Percentiles rank a stretch among this genome's conserved stretches.
phyloP scores from a whole-genome alignment of 1,140 invertebrate species.

The Tribolium madens region DNA sequence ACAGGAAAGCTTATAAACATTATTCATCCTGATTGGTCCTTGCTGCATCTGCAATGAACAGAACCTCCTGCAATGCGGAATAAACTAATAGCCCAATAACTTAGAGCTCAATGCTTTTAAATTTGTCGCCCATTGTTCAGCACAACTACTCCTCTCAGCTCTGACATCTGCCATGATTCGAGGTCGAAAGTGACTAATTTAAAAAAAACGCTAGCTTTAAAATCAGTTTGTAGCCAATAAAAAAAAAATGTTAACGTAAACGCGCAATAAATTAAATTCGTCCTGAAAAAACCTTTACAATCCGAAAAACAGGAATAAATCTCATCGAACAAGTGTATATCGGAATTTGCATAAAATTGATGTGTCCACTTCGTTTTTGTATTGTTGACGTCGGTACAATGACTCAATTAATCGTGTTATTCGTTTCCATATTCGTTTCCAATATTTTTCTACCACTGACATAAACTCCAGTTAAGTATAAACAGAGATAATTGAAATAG shows the following conservation, averaged over 20 bases:
- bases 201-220: background rate
- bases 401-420: conserved; percentile 13
- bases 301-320: conserved; percentile 7
- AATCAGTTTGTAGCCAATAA: conserved; percentile 5
- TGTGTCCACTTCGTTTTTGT: conserved; percentile 26
- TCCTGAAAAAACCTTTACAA: background rate
- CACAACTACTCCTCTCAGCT: background rate
- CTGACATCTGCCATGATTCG: background rate
- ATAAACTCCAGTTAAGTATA: conserved; percentile 34
- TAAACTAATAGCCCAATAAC: conserved; percentile 19
- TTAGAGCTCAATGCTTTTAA: background rate
- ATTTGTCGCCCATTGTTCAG: conserved; percentile 8
- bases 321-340: conserved; percentile 10
- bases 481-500: conserved; percentile 41
- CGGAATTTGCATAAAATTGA: conserved; percentile 3
- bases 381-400: conserved; percentile 8
- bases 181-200: conserved; percentile 8
- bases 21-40: background rate
- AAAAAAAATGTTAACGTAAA: conserved; percentile 8
- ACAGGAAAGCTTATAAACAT: background rate
- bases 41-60: conserved; percentile 24
- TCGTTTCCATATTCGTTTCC: background rate
- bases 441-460: background rate
- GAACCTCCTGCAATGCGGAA: conserved; percentile 15
- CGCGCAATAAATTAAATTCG: conserved; percentile 18